Evolutionary conservation across 2,797 vertebrate genomes (phyloP), one percentile per base, ranked within the genome.

Genomic region (Neoniphon sammara): DNA sequence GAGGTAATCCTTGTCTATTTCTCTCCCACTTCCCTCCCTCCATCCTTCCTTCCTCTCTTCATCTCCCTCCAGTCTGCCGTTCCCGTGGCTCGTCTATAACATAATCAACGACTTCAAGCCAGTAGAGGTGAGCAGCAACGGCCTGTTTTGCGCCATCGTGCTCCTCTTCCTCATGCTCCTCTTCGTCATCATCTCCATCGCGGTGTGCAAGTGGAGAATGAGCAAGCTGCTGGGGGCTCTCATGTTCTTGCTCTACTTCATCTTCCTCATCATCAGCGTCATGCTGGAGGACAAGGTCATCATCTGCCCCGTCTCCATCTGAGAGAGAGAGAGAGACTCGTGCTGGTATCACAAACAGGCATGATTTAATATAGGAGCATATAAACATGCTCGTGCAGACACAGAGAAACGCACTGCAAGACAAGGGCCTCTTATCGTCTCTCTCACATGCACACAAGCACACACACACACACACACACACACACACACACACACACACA

Each of bases 161-260:
- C 96, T 99, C 44, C 98, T 99, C 85, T 99, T 99, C 95, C 95
- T 99, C 90, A 99, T 99, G 98, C 95, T 99, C 39, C 95, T 99
- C 68, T 99, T 99, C 11, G 98, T 99, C 91, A 98, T 97, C 87
- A 85, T 96, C 34, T 98, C 98, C 88, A 99, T 99, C 7, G 98
- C 95, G 1, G 86, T 90, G 75, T 98, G 97, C 94, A 97, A 95
- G 57, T 99, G 98, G 98, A 96, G 1, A 73, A 98, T 99, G 98
- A 99, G 97, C 94, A 99, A 99, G 91, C 8, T 95, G 25, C 93
- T 99, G 71, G 98, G 98, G 58, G 87, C 95, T 20, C 69, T 94
- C 84, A 99, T 99, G 98, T 99, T 99, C 60, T 53, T 96, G 78
- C 96, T 99, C 64, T 99, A 99, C 92, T 95, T 99, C 11, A 90